Percentiles rank a stretch among this genome's conserved stretches.
phyloP scores from a whole-genome alignment of 2,888 invertebrate species.

The Heliconius erato region DNA sequence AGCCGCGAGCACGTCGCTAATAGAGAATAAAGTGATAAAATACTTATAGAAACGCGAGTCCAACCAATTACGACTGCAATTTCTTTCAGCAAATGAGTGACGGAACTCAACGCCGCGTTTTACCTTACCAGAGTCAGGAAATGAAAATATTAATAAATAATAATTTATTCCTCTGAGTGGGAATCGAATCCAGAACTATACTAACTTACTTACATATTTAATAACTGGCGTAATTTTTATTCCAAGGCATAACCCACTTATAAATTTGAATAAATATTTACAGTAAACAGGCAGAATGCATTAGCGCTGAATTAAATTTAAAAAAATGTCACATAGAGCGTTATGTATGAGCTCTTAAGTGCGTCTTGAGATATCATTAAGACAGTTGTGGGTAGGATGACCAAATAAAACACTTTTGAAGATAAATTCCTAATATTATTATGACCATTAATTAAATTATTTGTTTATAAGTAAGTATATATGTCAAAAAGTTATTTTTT shows the following conservation, averaged over 20 bases:
- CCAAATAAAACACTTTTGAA: constrained; percentile 22
- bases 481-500: not conserved
- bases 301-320: constrained; percentile 84
- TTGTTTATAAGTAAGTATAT: not conserved
- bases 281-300: constrained; percentile 81
- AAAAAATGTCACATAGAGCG: constrained; percentile 85
- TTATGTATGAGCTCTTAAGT: constrained; percentile 84
- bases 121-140: no score
- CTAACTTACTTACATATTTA: not conserved
- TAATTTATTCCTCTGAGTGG: not conserved
- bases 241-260: constrained; percentile 64
- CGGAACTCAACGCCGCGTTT: no score
- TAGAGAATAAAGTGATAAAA: not conserved
- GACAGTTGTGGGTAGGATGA: constrained; percentile 61
- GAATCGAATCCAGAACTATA: not conserved
- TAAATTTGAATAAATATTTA: constrained; percentile 85
- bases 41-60: not conserved
- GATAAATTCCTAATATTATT: not conserved
- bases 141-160: not conserved
- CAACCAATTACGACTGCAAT: not conserved
- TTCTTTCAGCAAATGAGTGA: not conserved
- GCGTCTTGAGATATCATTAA: constrained; percentile 84
- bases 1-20: no score
- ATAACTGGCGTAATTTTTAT: constrained; percentile 5
- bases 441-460: not conserved